Conservation (phyloP, 2,113 vertebrate species). For the Andinoacara biseriatus region DNA sequence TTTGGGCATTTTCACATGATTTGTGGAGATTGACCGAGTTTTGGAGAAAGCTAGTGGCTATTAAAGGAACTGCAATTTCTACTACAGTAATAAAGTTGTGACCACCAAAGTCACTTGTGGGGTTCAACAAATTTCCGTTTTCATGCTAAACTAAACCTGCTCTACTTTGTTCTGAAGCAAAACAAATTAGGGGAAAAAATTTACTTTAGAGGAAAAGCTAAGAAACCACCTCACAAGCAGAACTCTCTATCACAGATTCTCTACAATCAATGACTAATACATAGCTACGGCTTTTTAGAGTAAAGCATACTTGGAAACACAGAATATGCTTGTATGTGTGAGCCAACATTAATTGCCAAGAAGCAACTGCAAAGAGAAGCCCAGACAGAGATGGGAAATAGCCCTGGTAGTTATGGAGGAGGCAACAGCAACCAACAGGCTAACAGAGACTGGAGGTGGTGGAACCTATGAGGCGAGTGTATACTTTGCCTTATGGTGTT, state of each 20-base stretch:
- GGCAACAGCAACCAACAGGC: conserved; percentile 27
- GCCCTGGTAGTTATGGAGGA: conserved; percentile 33
- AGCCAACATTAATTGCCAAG: conserved; percentile 52
- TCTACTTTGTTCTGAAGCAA: neutral
- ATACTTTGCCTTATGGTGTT: conserved; percentile 11
- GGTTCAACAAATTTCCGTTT: neutral
- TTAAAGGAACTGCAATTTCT: neutral
- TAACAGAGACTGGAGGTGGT: conserved; percentile 20
- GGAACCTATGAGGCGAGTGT: neutral
- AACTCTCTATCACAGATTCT: conserved; percentile 9
- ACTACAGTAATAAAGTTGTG: neutral
- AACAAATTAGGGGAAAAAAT: neutral
- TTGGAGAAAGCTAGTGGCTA: neutral
- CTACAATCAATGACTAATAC: conserved; percentile 24
- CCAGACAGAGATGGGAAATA: conserved; percentile 19
- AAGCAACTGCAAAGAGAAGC: conserved; percentile 26
- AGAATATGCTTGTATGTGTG: conserved; percentile 12
- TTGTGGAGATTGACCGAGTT: neutral
- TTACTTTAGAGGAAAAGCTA: neutral
- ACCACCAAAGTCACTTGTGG: neutral
- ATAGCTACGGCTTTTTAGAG: conserved; percentile 21
- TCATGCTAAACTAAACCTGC: neutral
- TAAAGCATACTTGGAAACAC: conserved; percentile 1
- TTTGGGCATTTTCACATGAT: neutral
- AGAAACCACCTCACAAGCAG: neutral